Evolutionary conservation across 1,140 invertebrate genomes (phyloP).

Genomic region (Aphaenogaster ashmeadi): DNA sequence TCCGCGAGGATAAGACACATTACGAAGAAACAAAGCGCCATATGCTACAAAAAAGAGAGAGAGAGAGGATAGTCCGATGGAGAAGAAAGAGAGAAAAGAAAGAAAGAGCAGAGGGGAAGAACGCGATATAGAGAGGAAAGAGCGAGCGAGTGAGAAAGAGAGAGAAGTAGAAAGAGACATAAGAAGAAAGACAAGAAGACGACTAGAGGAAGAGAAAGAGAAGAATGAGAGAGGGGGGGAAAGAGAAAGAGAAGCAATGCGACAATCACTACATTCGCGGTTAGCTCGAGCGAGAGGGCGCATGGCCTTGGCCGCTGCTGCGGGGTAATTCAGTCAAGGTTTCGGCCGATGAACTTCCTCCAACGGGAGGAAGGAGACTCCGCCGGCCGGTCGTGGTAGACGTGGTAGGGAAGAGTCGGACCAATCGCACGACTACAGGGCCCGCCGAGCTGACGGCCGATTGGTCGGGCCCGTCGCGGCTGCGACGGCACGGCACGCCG

Average conservation of each 20-base stretch:
- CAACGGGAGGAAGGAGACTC: conserved; percentile 77
- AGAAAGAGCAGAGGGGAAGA: conserved; percentile 33
- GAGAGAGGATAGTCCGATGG: neutral
- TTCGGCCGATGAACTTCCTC: conserved; percentile 89
- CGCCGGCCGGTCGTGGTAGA: conserved; percentile 65
- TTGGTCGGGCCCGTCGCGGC: conserved; percentile 76
- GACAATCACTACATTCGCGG: conserved; percentile 69
- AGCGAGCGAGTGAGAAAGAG: conserved; percentile 25
- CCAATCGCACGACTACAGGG: conserved; percentile 81
- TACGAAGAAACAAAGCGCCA: conserved; percentile 35
- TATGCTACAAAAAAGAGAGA: neutral
- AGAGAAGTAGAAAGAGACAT: conserved; percentile 37
- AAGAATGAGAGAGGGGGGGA: conserved; percentile 61
- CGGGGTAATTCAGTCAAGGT: conserved; percentile 92
- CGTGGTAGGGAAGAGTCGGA: conserved; percentile 77
- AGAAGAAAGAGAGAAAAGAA: conserved; percentile 11
- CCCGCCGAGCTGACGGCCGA: conserved; percentile 65
- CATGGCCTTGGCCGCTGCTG: conserved; percentile 89
- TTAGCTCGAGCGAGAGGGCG: conserved; percentile 80
- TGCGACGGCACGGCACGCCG: conserved; percentile 67
- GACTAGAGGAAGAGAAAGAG: conserved; percentile 37
- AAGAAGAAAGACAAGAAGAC: conserved; percentile 50
- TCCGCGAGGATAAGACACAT: neutral
- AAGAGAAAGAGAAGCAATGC: conserved; percentile 66
- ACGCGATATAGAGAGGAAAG: conserved; percentile 28